Base-by-base conservation (phyloP, 2,797 vertebrate genomes). In the Myioborus melanocephalus region DNA sequence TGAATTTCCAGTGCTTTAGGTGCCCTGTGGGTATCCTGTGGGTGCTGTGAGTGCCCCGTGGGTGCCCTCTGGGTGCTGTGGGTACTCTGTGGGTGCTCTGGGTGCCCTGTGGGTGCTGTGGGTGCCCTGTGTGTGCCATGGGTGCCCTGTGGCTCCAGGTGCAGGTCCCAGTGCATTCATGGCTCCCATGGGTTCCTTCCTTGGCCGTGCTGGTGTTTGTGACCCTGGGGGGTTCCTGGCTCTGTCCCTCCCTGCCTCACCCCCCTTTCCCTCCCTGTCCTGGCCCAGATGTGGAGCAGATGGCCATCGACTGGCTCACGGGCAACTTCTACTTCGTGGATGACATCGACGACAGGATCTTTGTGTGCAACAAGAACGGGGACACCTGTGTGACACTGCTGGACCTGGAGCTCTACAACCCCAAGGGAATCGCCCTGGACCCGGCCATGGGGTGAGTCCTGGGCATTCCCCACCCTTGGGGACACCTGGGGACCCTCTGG, bases 301-400 rank as follows among this genome's bases (percentile, higher is more conserved):
- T 99, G 99, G 99, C 99, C 69, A 99, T 99, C 3, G 99, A 99
- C 97, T 99, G 99, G 99, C 98, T 99, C 94, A 99, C 99, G 0
- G 99, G 99, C 96, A 99, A 99, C 98, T 99, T 99, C 98, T 99
- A 99, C 98, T 99, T 99, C 34, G 99, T 99, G 95, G 99, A 99
- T 84, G 99, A 99, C 93, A 98, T 99, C 11, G 99, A 99, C 4
- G 99, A 99, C 95, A 98, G 99, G 32, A 99, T 99, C 96, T 99
- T 99, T 37, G 99, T 99, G 47, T 99, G 99, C 98, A 99, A 99
- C 97, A 98, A 98, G 95, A 98, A 99, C 0, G 99, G 99, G 14
- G 98, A 98, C 97, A 99, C 99, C 5, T 99, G 99, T 2, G 99
- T 99, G 96, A 99, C 99, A 0, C 97, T 99, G 97, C 98, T 99